phyloP scores from a whole-genome alignment of 1,140 invertebrate genomes.

The Carcinoscorpius rotundicauda region DNA sequence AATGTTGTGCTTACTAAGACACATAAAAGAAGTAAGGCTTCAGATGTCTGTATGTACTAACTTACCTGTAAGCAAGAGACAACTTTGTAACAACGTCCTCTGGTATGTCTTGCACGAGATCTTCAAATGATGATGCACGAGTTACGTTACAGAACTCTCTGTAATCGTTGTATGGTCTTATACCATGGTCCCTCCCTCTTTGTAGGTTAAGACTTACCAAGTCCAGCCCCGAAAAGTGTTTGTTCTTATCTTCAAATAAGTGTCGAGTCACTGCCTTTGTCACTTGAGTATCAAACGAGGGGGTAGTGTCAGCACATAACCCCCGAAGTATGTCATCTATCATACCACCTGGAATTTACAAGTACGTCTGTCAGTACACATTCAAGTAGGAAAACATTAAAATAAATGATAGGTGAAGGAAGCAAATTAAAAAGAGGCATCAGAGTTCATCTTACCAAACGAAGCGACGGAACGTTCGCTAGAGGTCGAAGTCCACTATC shows the following conservation, averaged over 20 bases:
- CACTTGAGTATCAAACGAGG: slow-evolving; percentile 85
- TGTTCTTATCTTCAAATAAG: slow-evolving; percentile 73
- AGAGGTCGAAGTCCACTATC: too few species aligned
- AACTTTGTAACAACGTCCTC: slow-evolving; percentile 39
- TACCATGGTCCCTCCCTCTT: slow-evolving; percentile 45
- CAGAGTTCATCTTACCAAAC: too few species aligned
- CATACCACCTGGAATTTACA: slow-evolving; percentile 38
- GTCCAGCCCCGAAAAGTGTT: slow-evolving; percentile 72
- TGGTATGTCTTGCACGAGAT: slow-evolving; percentile 52
- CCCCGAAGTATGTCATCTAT: slow-evolving; percentile 79
- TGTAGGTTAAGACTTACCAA: slow-evolving; percentile 74
- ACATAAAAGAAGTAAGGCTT: neutral
- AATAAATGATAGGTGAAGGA: neutral
- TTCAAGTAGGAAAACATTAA: slow-evolving; percentile 5
- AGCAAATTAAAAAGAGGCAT: neutral
- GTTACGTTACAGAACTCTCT: slow-evolving; percentile 43
- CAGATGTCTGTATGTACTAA: neutral
- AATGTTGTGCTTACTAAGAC: neutral
- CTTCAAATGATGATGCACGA: slow-evolving; percentile 53
- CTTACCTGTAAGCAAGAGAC: slow-evolving; percentile 32
- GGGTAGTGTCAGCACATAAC: slow-evolving; percentile 75
- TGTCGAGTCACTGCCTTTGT: slow-evolving; percentile 89
- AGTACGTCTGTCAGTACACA: slow-evolving; percentile 38
- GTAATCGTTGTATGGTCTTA: slow-evolving; percentile 48
- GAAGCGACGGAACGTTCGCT: too few species aligned